Conservation (phyloP, 2,797 vertebrate genomes). For the Eulemur rubriventer region DNA sequence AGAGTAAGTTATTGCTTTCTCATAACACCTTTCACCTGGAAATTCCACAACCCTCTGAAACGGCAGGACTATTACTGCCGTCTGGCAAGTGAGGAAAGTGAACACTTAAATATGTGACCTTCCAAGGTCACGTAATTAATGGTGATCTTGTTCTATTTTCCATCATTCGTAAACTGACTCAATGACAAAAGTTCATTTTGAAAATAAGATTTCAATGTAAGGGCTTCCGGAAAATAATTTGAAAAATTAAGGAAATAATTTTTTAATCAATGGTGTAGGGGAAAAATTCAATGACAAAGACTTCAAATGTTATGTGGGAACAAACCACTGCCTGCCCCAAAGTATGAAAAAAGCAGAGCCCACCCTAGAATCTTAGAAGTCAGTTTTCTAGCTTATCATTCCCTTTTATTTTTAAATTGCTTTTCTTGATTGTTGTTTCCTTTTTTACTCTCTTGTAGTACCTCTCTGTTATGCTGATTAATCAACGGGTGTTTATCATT, state of each 20-base stretch:
- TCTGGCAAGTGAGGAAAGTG: not conserved
- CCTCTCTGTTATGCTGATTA: slow-evolving; percentile 51
- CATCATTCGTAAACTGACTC: slow-evolving; percentile 9
- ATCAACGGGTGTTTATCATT: slow-evolving; percentile 58
- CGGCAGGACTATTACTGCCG: not conserved
- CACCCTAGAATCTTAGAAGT: slow-evolving; percentile 15
- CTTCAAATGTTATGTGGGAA: slow-evolving; percentile 5
- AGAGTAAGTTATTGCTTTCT: not conserved
- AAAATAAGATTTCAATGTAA: slow-evolving; percentile 7
- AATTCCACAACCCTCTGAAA: not conserved
- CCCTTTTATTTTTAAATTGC: slow-evolving; percentile 10
- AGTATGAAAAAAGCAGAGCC: not conserved
- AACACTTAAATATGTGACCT: not conserved
- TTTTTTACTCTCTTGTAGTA: not conserved
- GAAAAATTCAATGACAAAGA: slow-evolving; percentile 16
- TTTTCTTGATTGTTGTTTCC: slow-evolving; percentile 47
- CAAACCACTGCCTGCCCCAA: not conserved
- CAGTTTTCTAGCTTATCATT: slow-evolving; percentile 30
- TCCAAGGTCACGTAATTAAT: not conserved
- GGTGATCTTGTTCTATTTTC: not conserved
- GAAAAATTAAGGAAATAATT: slow-evolving; percentile 42
- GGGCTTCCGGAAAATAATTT: not conserved
- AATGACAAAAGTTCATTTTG: slow-evolving; percentile 38
- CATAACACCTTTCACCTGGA: not conserved
- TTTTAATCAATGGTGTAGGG: slow-evolving; percentile 26